Percentiles rank a stretch among this genome's conserved stretches.
These are phyloP conservation scores for Axea sp. DNA, from an alignment of 2,888 invertebrate genomes.

Conservation along the genomic window DNA sequence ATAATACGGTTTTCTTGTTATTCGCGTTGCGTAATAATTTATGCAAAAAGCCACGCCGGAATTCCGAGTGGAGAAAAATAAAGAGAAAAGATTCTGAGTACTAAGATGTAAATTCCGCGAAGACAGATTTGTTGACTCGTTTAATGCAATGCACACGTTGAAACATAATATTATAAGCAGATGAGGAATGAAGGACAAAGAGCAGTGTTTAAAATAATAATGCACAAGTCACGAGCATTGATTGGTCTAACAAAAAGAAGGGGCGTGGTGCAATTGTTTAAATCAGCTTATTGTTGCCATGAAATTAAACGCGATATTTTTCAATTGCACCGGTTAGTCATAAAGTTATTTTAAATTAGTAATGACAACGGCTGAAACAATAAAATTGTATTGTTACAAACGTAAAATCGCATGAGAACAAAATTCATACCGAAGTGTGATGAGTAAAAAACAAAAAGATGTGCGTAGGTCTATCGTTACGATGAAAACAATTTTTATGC, in stretches of 20 bases:
- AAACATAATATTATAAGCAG: constrained; percentile 49
- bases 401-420: constrained; percentile 11
- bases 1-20: no score
- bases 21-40: constrained; percentile 22
- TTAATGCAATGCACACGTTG: constrained; percentile 45
- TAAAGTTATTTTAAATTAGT: constrained; percentile 34
- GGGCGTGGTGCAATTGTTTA: constrained; percentile 42
- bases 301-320: constrained; percentile 45
- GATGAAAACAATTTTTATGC: constrained; percentile 15
- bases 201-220: constrained; percentile 49
- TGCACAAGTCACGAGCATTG: constrained; percentile 41
- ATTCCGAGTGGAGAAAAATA: constrained; percentile 9
- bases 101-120: constrained; percentile 43
- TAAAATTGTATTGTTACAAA: constrained; percentile 25
- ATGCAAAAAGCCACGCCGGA: constrained; percentile 15
- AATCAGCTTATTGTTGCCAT: constrained; percentile 35
- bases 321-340: constrained; percentile 31
- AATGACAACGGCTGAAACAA: constrained; percentile 6
- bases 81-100: constrained; percentile 32
- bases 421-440: no score
- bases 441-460: constrained; percentile 1
- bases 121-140: constrained; percentile 49
- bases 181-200: constrained; percentile 49
- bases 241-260: constrained; percentile 52
- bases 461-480: not conserved